Base-by-base conservation (phyloP, 2,113 vertebrate genomes). In the Hemiprocne comata region DNA sequence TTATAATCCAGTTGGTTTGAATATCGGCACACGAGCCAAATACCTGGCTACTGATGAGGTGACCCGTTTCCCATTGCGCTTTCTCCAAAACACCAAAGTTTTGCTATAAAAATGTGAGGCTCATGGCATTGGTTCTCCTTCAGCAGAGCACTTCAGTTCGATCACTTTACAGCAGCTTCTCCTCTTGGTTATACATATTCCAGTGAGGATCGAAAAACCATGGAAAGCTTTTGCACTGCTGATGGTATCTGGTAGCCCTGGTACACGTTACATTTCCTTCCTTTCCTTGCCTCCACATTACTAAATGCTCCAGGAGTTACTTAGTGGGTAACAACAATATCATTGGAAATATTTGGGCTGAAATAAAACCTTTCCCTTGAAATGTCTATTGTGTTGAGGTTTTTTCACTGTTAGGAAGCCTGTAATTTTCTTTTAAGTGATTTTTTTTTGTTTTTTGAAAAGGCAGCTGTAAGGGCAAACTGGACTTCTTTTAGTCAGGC, bases 191-290 rank as follows among this genome's bases (percentile, higher is more conserved):
- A 50, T 58, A 20, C 11, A 34, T 9, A 7, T 53, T 90, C 51
- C 46, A 3, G 10, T 11, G 40, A 83, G 70, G 62, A 72, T 90
- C 40, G 69, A 72, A 90, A 86, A 38, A 36, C 10, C 40, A 11
- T 4, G 31, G 67, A 60, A 67, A 71, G 72, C 53, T 81, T 80
- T 89, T 81, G 82, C 20, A 57, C 69, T 36, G 55, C 73, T 81
- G 76, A 72, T 76, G 83, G 72, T 80, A 87, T 82, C 76, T 92
- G 57, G 88, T 71, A 57, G 82, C 83, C 66, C 88, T 74, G 20
- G 84, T 23, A 29, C 69, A 36, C 6, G 5, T 51, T 71, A 57
- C 6, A 1, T 89, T 87, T 89, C 86, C 85, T 86, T 95, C 74
- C 88, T 96, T 72, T 62, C 87, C 54, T 78, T 50, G 5, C 40